These are phyloP conservation scores for Sebastes diploproa DNA, from an alignment of 2,797 vertebrate genomes.

Conservation along the genomic window DNA sequence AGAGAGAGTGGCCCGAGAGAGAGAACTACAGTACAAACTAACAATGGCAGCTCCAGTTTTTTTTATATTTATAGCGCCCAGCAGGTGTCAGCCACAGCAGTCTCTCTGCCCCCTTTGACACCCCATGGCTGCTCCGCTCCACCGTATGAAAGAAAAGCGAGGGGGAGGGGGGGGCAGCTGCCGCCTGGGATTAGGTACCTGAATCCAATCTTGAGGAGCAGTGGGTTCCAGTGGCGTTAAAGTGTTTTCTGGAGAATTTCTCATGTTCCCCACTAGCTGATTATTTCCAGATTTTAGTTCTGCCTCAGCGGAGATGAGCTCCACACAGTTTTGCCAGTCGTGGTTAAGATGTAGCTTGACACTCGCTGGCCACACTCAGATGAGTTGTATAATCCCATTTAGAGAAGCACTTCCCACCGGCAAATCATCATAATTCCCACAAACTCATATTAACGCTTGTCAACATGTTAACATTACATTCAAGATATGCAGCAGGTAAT, in stretches of 20 bases:
- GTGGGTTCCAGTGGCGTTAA: conserved; percentile 94
- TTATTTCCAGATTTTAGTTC: conserved; percentile 99
- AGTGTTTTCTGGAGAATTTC: conserved; percentile 95
- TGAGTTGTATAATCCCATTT: conserved; percentile 76
- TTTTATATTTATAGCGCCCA: conserved; percentile 95
- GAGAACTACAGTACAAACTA: conserved; percentile 80
- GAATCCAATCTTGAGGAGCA: conserved; percentile 94
- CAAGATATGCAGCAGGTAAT: not conserved
- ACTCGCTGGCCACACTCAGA: conserved; percentile 70
- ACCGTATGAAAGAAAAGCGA: conserved; percentile 79
- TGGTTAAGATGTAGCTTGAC: conserved; percentile 89
- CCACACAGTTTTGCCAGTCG: conserved; percentile 87
- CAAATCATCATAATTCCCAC: conserved; percentile 33
- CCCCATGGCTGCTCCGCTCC: conserved; percentile 86
- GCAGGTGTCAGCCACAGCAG: conserved; percentile 89
- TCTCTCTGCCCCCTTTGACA: conserved; percentile 90
- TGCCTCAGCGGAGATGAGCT: conserved; percentile 91
- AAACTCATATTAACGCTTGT: conserved; percentile 20
- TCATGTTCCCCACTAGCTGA: conserved; percentile 94
- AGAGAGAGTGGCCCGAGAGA: conserved; percentile 57
- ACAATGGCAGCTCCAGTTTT: conserved; percentile 84
- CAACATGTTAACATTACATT: not conserved
- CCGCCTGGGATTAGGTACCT: conserved; percentile 95
- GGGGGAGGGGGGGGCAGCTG: conserved; percentile 80
- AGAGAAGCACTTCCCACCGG: conserved; percentile 46